Base-by-base conservation (phyloP, 2,888 invertebrate genomes). In the Hofmannophila pseudospretella region DNA sequence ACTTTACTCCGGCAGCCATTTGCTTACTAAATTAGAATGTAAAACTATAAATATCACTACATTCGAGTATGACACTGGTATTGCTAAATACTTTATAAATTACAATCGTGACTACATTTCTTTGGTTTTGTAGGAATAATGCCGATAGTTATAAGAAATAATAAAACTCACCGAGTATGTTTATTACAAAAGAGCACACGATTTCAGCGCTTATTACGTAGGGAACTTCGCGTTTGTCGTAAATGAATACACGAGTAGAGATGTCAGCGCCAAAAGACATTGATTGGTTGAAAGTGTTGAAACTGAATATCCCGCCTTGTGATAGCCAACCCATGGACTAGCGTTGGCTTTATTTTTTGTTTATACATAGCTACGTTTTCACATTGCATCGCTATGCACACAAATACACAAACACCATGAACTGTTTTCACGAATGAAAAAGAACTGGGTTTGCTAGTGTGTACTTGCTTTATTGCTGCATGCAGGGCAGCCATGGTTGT, bases 131-230 rank as follows among this genome's bases (percentile, higher is more conserved):
- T 37, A 51, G 27, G 32, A 48, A 49, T 43, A 42, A 33, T 42
- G 40, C 44, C 38, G 38, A 52, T 52, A 48, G 49, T 49, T 57
- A 47, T 50, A 63, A 45, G 37, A 64, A 70, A 69, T 61, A 68
- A 59, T 61, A 57, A 60, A 72, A 82, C 84, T 86, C 75, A 85
- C 86, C 80, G 49, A 73, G 66, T 62, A 45, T 76, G 70, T 74
- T 76, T 77, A 78, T 73, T 64, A 63, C 54, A 67, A 72, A 74
- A 67, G 76, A 73, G 70, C 81, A 85, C 82, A 86, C 86, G 82
- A 86, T 85, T 86, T 84, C 84, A 82, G 85, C 69, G 81, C 86
- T 82, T 86, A 86, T 84, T 84, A 84, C 82, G 84, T 82, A 79
- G 79, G 72, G 58, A 77, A 82, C 80, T 79, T 84, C 74, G 73